A percentile compares a stretch with the other conserved stretches of the same genome.
Evolutionary conservation across 2,888 invertebrate genomes (phyloP).

Genomic region (Eupithecia tripunctaria): DNA sequence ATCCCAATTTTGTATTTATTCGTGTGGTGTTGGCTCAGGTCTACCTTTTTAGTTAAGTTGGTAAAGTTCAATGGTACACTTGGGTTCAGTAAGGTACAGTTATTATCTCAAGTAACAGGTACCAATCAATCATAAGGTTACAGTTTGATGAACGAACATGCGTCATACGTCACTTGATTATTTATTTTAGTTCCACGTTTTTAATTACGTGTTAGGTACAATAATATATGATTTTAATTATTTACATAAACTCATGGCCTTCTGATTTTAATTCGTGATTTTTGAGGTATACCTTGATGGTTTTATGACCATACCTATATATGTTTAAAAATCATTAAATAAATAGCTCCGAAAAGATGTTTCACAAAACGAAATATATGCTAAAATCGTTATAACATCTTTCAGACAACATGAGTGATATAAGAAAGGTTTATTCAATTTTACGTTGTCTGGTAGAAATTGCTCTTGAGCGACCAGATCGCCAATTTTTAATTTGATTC

Average conservation of each 20-base stretch:
- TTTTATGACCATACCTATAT: conserved; percentile 3
- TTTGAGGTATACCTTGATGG: neutral
- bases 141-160: neutral
- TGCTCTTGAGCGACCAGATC: too few relatives aligned
- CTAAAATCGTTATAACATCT: neutral
- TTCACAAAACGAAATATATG: neutral
- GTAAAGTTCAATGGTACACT: neutral
- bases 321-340: too few relatives aligned
- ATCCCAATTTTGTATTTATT: too few relatives aligned
- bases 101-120: neutral
- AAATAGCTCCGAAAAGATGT: conserved; percentile 2
- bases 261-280: neutral
- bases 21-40: too few relatives aligned
- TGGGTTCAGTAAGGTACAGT: neutral
- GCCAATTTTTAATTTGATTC: too few relatives aligned
- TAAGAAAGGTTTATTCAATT: neutral
- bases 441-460: too few relatives aligned
- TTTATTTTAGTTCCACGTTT: neutral
- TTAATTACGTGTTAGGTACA: conserved; percentile 2
- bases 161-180: neutral
- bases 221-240: conserved; percentile 11
- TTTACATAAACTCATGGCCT: conserved; percentile 14
- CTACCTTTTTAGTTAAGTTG: neutral
- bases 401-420: neutral
- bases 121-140: neutral